Conservation (phyloP, 2,888 invertebrate genomes). For the Dendrolimus pini region DNA sequence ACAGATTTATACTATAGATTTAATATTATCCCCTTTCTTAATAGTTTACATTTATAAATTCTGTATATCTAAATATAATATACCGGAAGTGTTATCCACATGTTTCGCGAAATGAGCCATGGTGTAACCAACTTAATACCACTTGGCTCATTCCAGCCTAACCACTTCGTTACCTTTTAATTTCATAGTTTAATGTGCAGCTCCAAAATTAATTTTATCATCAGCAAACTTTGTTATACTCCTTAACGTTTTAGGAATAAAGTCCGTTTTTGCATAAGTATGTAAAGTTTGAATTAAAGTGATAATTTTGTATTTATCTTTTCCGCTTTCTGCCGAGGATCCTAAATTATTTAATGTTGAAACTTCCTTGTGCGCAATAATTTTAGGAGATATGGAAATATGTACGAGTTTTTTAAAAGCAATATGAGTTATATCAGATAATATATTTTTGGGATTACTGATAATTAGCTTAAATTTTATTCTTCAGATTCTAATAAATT, state of each 20-base stretch:
- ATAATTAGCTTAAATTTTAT: neutral
- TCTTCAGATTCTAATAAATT: neutral
- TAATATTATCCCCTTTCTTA: no score
- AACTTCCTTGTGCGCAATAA: conserved; percentile 14
- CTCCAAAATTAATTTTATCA: conserved; percentile 6
- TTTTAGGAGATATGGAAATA: neutral
- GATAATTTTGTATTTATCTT: conserved; percentile 15
- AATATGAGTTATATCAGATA: no score
- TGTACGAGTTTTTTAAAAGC: neutral
- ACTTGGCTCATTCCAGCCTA: conserved; percentile 10
- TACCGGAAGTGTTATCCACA: neutral
- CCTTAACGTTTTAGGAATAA: conserved; percentile 5
- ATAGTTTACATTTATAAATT: no score
- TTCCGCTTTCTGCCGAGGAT: conserved; percentile 15
- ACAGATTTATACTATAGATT: no score
- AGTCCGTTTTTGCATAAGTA: conserved; percentile 3
- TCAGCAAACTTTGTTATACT: neutral
- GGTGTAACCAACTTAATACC: conserved; percentile 11
- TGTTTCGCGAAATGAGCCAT: neutral
- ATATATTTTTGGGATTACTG: no score
- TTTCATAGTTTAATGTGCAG: conserved; percentile 25
- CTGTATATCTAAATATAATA: neutral
- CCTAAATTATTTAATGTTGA: conserved; percentile 26
- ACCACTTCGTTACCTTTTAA: conserved; percentile 24
- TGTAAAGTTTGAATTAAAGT: neutral